Conservation (phyloP, 2,113 vertebrate species). For the Psilopogon haemacephalus region DNA sequence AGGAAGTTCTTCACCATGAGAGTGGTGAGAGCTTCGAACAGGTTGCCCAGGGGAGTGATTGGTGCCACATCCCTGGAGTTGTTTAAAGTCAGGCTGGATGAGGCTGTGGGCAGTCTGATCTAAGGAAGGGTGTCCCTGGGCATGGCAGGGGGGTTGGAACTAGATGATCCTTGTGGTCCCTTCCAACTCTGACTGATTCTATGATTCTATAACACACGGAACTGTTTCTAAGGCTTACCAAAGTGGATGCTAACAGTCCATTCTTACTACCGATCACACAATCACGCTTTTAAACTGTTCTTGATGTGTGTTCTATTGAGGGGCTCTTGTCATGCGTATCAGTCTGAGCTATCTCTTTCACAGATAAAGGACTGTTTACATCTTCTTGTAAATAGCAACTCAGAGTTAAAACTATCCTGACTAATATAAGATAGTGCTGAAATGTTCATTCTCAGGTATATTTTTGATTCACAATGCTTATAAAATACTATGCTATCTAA, state of each 20-base stretch:
- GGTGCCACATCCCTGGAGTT: no score
- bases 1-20: no score
- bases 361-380: conserved; percentile 19
- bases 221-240: conserved; percentile 32
- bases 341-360: conserved; percentile 24
- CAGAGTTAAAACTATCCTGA: background rate
- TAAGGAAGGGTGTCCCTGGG: no score
- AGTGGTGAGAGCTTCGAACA: no score
- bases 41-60: no score
- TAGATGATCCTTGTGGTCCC: no score
- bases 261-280: conserved; percentile 25
- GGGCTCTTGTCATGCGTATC: background rate
- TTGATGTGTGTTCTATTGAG: conserved; percentile 20
- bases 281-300: conserved; percentile 1
- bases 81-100: no score
- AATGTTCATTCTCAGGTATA: background rate
- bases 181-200: no score
- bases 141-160: no score
- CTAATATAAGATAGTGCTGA: background rate
- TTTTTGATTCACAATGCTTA: background rate
- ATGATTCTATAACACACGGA: conserved; percentile 23
- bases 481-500: background rate
- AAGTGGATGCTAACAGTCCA: conserved; percentile 1
- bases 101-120: no score
- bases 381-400: conserved; percentile 11